Conservation (phyloP, 2,888 invertebrate species). For the Aleiodes alternator region DNA sequence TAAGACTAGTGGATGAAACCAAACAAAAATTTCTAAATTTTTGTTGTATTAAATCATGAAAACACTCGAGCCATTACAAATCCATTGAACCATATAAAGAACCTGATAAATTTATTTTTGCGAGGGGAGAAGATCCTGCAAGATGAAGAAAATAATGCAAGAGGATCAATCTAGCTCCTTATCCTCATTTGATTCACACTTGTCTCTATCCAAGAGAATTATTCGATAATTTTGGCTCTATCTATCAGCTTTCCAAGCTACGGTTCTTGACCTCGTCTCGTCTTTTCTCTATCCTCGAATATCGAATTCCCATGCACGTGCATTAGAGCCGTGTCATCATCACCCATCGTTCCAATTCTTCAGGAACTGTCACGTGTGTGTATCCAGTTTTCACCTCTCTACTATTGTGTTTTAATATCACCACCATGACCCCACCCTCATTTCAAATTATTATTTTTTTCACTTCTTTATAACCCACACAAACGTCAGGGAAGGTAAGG, state of each 20-base stretch:
- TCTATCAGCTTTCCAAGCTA: conserved; percentile 67
- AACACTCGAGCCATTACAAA: conserved; percentile 28
- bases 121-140: background rate
- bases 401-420: conserved; percentile 73
- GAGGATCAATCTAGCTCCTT: conserved; percentile 50
- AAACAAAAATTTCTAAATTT: conserved; percentile 6
- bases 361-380: conserved; percentile 48
- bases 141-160: background rate
- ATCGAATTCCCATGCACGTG: conserved; percentile 75
- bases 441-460: conserved; percentile 42
- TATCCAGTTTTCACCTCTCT: conserved; percentile 42
- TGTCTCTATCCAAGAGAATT: background rate
- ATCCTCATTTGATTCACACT: conserved; percentile 12
- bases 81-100: conserved; percentile 12
- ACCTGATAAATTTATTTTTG: background rate
- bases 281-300: conserved; percentile 56
- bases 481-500: conserved; percentile 37
- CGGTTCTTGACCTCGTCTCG: conserved; percentile 61
- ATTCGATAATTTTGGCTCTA: conserved; percentile 57
- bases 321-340: conserved; percentile 74
- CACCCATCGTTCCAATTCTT: conserved; percentile 63
- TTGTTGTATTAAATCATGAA: conserved; percentile 28
- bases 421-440: conserved; percentile 56
- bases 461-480: conserved; percentile 36
- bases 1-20: background rate